A percentile compares a stretch with the other conserved stretches of the same genome.
phyloP scores from a whole-genome alignment of 2,888 invertebrate species.

The Cantharis rustica region DNA sequence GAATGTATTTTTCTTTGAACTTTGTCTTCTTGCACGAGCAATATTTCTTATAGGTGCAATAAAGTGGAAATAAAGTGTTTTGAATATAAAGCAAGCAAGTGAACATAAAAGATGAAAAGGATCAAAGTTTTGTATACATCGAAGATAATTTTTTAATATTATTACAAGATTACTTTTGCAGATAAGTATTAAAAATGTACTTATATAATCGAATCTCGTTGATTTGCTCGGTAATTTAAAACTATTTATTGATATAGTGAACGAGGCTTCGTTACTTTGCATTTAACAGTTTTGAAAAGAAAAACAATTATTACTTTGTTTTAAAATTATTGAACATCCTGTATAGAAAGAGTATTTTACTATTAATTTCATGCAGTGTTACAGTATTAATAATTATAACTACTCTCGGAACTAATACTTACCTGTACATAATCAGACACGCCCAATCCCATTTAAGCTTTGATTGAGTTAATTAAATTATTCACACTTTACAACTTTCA shows the following conservation, averaged over 20 bases:
- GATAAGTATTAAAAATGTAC: neutral
- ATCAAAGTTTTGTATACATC: neutral
- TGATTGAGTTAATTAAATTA: neutral
- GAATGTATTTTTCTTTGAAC: slow-evolving; percentile 19
- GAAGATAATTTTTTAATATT: neutral
- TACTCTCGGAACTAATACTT: neutral
- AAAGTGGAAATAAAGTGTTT: slow-evolving; percentile 26
- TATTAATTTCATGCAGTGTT: neutral
- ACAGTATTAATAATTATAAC: neutral
- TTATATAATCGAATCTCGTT: too few species aligned
- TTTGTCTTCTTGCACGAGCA: slow-evolving; percentile 14
- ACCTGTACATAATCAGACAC: neutral
- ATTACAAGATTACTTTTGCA: neutral
- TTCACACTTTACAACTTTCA: neutral
- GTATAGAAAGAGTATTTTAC: neutral
- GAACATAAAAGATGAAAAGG: slow-evolving; percentile 12
- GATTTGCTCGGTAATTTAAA: too few species aligned
- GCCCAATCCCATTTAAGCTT: neutral
- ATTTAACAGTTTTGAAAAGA: too few species aligned
- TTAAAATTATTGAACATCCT: neutral
- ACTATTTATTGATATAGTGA: too few species aligned
- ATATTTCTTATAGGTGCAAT: slow-evolving; percentile 15
- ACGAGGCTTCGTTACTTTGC: too few species aligned
- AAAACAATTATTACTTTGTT: too few species aligned
- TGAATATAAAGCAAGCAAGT: slow-evolving; percentile 22